Conservation (phyloP, 2,113 vertebrate genomes). For the Gasterosteus nipponicus region DNA sequence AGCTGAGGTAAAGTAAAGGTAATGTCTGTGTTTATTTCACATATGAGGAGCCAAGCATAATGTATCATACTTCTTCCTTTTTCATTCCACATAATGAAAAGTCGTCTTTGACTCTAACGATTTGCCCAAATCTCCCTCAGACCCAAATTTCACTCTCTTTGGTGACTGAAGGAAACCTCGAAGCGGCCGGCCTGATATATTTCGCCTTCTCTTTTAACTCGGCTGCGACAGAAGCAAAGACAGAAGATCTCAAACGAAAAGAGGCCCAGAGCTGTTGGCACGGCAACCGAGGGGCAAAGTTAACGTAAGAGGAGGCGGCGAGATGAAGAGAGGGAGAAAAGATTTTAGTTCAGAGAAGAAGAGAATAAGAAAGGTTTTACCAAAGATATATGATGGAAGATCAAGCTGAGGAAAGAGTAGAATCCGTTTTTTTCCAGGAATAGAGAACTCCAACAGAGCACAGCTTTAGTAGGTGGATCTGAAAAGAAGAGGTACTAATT, state of each 20-base stretch:
- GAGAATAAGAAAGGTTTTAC: neutral
- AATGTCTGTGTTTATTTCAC: no score
- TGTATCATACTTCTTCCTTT: neutral
- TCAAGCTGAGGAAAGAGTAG: neutral
- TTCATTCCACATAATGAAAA: neutral
- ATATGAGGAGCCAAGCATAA: no score
- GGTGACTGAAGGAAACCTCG: constrained; percentile 33
- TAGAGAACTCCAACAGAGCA: neutral
- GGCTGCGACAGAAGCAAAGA: constrained; percentile 32
- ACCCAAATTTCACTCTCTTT: no score
- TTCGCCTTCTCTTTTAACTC: constrained; percentile 14
- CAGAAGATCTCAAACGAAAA: constrained; percentile 36
- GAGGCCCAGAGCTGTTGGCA: constrained; percentile 53
- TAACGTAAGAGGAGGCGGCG: neutral
- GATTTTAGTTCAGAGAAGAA: neutral
- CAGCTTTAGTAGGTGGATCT: no score
- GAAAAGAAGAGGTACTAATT: no score
- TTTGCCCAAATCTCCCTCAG: neutral
- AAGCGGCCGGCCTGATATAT: constrained; percentile 24
- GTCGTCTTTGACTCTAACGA: constrained; percentile 12
- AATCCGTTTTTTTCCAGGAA: neutral
- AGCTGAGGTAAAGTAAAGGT: no score
- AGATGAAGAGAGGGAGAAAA: constrained; percentile 14
- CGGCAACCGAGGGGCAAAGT: constrained; percentile 11
- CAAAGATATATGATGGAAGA: constrained; percentile 13